phyloP scores from a whole-genome alignment of 2,113 vertebrate genomes.

The Brienomyrus longianalis region DNA sequence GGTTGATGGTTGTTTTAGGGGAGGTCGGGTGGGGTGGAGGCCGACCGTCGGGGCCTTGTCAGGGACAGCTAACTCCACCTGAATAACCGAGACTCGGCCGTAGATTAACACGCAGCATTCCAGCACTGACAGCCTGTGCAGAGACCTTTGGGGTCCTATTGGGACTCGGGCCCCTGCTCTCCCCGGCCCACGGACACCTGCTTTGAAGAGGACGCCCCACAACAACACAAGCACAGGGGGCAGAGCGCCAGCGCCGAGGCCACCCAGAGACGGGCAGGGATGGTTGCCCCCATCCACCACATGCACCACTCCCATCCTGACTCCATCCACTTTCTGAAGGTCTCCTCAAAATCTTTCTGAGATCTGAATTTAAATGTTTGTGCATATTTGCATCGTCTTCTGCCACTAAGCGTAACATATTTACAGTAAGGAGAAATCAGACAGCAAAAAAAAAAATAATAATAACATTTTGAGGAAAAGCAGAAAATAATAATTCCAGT shows the following conservation, averaged over 20 bases:
- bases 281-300: not conserved
- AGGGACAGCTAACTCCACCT: constrained; percentile 51
- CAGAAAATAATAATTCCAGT: not conserved
- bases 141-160: not conserved
- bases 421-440: not conserved
- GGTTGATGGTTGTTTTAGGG: constrained; percentile 46
- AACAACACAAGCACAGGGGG: constrained; percentile 47
- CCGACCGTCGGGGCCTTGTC: constrained; percentile 6
- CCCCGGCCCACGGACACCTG: constrained; percentile 57
- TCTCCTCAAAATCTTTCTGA: not conserved
- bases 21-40: constrained; percentile 40
- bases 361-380: constrained; percentile 2
- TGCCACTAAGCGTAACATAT: not conserved
- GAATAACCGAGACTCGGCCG: constrained; percentile 56
- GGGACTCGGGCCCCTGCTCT: constrained; percentile 38
- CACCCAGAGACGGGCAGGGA: constrained; percentile 49
- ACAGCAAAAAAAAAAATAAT: not conserved
- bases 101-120: constrained; percentile 59
- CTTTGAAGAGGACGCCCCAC: constrained; percentile 58
- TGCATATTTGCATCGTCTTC: not conserved
- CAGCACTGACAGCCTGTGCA: constrained; percentile 11
- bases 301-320: not conserved
- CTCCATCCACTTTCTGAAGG: not conserved
- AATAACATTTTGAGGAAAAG: not conserved
- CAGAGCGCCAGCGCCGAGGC: constrained; percentile 24